These are phyloP conservation scores for Sceliomorpha sp. DNA, from an alignment of 2,888 invertebrate genomes.

Conservation along the genomic window DNA sequence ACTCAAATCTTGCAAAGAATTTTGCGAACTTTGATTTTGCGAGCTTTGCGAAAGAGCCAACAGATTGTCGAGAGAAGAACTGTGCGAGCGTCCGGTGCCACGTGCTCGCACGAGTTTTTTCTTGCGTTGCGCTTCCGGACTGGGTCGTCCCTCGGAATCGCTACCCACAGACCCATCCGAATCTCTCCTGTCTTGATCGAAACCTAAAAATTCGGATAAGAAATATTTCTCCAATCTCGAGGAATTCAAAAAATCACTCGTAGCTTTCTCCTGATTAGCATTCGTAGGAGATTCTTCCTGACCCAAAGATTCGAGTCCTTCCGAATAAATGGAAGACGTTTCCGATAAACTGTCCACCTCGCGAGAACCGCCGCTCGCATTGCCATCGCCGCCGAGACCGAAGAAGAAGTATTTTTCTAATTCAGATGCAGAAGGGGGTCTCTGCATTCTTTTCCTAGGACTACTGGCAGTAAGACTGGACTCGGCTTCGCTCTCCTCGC, in stretches of 20 bases:
- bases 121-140: constrained; percentile 89
- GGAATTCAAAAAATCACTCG: constrained; percentile 86
- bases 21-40: constrained; percentile 73
- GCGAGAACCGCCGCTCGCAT: constrained; percentile 80
- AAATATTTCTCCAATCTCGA: constrained; percentile 93
- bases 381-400: constrained; percentile 89
- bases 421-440: constrained; percentile 89
- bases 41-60: constrained; percentile 81
- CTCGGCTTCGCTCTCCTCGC: constrained; percentile 95
- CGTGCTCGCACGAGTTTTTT: constrained; percentile 90
- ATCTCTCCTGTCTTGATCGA: constrained; percentile 88
- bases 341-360: constrained; percentile 85
- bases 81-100: constrained; percentile 91
- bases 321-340: constrained; percentile 92
- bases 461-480: constrained; percentile 78
- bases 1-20: constrained; percentile 74
- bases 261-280: constrained; percentile 81
- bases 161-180: constrained; percentile 94
- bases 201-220: constrained; percentile 91
- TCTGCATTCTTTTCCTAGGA: constrained; percentile 83
- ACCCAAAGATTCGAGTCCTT: constrained; percentile 88
- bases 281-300: constrained; percentile 81
- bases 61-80: constrained; percentile 90
- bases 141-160: constrained; percentile 93
- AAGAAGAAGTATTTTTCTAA: constrained; percentile 95